These are phyloP conservation scores for Otis tarda DNA, from an alignment of 2,113 vertebrate species.

Conservation along the genomic window DNA sequence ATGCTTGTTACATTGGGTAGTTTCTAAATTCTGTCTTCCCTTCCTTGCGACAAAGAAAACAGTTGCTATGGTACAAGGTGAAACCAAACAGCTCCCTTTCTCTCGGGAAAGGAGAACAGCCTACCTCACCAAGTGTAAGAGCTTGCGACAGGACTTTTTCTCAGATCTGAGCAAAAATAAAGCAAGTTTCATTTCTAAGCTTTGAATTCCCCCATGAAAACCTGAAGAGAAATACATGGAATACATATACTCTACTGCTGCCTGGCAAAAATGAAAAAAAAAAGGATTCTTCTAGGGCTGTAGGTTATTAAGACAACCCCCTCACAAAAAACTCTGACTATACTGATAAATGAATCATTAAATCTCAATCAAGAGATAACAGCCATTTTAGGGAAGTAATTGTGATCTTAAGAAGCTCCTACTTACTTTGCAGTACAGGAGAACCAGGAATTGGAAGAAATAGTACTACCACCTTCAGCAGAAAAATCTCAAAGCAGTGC, in stretches of 20 bases:
- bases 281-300: not conserved
- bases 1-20: not conserved
- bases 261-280: not conserved
- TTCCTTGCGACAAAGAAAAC: not conserved
- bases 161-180: not conserved
- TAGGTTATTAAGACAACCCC: not conserved
- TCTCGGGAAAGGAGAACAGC: not conserved
- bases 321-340: not conserved
- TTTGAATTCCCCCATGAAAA: not conserved
- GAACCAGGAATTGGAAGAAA: not conserved
- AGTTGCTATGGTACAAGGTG: not conserved
- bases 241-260: not conserved
- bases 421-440: not conserved
- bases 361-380: not conserved
- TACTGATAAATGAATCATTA: not conserved
- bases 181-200: not conserved
- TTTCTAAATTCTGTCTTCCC: not conserved
- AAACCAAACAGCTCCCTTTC: not conserved
- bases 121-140: not conserved
- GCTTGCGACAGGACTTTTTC: not conserved
- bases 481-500: not conserved
- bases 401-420: slow-evolving; percentile 6
- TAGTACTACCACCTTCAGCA: not conserved
- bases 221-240: not conserved
- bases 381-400: not conserved